Percentiles rank a stretch among this genome's conserved stretches.
Evolutionary conservation across 2,113 vertebrate species (phyloP).

Genomic region (Natator depressus): DNA sequence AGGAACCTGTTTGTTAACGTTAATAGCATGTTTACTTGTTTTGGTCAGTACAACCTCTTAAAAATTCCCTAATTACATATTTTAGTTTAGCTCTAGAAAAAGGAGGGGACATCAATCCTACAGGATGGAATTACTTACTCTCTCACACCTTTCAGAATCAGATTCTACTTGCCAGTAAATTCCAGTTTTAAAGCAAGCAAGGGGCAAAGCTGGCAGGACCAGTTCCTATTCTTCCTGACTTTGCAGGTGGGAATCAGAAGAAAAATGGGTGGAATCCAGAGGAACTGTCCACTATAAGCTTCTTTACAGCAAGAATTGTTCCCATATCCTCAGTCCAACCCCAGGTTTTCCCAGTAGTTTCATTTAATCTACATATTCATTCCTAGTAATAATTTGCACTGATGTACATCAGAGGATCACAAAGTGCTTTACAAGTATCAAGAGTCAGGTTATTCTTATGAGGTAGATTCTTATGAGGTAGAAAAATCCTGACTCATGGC

Average conservation of each 20-base stretch:
- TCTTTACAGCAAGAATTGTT: no score
- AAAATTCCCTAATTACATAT: background rate
- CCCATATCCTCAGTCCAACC: background rate
- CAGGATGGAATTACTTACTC: fast-evolving
- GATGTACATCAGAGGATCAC: background rate
- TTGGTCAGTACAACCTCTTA: background rate
- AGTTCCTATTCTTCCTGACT: background rate
- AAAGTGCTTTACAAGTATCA: background rate
- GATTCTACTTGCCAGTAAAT: fast-evolving
- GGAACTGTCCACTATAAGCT: background rate
- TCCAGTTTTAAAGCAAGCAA: background rate
- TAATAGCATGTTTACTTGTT: background rate
- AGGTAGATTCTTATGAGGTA: background rate
- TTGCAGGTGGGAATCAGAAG: fast-evolving
- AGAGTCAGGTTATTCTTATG: background rate
- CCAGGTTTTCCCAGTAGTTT: background rate
- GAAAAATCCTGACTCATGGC: background rate
- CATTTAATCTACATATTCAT: background rate
- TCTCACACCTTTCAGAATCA: fast-evolving
- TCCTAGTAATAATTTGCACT: fast-evolving
- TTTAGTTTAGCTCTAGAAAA: background rate
- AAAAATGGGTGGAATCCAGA: background rate
- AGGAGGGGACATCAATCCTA: background rate
- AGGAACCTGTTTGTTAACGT: conserved; percentile 4
- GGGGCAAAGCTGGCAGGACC: background rate